Conservation (phyloP, 2,113 vertebrate species). For the Galemys pyrenaicus region DNA sequence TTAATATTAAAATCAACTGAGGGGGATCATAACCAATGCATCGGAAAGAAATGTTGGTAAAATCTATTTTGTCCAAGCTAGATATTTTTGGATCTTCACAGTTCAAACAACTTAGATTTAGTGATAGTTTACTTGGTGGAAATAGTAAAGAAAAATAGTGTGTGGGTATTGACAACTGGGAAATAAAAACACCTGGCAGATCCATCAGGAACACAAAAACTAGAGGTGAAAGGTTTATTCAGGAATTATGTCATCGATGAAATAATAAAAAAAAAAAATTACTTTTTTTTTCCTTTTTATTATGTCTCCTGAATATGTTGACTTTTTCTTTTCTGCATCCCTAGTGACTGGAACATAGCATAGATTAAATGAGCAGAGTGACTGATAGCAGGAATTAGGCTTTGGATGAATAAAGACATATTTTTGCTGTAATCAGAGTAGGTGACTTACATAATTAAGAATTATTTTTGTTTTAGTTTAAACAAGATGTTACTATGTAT, state of each 20-base stretch:
- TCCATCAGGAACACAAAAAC: neutral
- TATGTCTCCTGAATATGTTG: neutral
- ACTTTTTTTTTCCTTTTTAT: slow-evolving; percentile 25
- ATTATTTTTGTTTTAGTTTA: slow-evolving; percentile 42
- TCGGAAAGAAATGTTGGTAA: neutral
- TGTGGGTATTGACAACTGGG: neutral
- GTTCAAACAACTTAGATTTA: neutral
- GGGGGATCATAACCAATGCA: neutral
- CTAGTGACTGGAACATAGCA: neutral
- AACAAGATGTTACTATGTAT: neutral
- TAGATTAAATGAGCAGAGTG: neutral
- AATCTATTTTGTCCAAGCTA: neutral
- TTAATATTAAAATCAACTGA: neutral
- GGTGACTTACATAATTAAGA: neutral
- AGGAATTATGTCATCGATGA: neutral
- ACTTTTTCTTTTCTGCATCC: neutral
- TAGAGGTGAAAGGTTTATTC: neutral
- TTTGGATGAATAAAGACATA: neutral
- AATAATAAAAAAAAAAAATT: neutral
- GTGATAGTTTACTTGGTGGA: slow-evolving; percentile 8
- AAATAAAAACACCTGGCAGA: slow-evolving; percentile 16
- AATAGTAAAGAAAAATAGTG: slow-evolving; percentile 9
- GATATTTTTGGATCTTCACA: neutral
- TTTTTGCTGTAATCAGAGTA: neutral
- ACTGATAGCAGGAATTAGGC: slow-evolving; percentile 22